Percentiles rank a stretch among this genome's conserved stretches.
These are phyloP conservation scores for Dinomys branickii DNA, from an alignment of 2,113 vertebrate genomes.

Conservation along the genomic window DNA sequence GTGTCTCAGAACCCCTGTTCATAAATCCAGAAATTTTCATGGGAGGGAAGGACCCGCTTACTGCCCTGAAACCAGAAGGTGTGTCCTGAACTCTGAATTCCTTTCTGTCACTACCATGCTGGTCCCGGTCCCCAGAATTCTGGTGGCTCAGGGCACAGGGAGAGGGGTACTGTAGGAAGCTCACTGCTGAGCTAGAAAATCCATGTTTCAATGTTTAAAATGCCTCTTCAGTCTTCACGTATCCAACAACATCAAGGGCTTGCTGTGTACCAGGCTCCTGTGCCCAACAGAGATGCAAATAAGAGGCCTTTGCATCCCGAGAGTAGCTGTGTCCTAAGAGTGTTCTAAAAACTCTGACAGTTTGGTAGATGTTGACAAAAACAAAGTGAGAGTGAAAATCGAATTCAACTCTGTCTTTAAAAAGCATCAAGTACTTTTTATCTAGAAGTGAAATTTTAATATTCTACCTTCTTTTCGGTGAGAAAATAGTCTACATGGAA, in stretches of 20 bases:
- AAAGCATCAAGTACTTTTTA: neutral
- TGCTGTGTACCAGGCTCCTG: neutral
- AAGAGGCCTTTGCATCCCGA: neutral
- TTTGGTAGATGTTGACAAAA: conserved; percentile 31
- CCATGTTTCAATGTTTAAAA: conserved; percentile 6
- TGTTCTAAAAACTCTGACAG: neutral
- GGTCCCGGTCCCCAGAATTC: neutral
- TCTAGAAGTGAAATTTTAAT: conserved; percentile 17
- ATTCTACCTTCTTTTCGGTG: neutral
- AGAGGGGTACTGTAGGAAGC: neutral
- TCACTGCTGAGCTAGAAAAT: conserved; percentile 13
- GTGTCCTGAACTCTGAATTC: conserved; percentile 20
- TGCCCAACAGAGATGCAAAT: neutral
- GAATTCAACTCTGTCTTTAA: conserved; percentile 1
- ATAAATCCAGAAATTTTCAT: neutral
- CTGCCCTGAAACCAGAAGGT: neutral
- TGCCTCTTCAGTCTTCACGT: conserved; percentile 1
- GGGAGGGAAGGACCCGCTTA: neutral
- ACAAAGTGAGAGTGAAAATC: neutral
- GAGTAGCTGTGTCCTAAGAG: neutral
- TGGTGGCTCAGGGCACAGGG: neutral
- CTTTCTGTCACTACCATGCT: neutral
- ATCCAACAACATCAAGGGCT: neutral
- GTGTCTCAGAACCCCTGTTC: conserved; percentile 23
- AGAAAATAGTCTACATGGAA: neutral